Percentiles rank a stretch among this genome's conserved stretches.
phyloP scores from a whole-genome alignment of 2,797 vertebrate species.

The Lepilemur septentrionalis region DNA sequence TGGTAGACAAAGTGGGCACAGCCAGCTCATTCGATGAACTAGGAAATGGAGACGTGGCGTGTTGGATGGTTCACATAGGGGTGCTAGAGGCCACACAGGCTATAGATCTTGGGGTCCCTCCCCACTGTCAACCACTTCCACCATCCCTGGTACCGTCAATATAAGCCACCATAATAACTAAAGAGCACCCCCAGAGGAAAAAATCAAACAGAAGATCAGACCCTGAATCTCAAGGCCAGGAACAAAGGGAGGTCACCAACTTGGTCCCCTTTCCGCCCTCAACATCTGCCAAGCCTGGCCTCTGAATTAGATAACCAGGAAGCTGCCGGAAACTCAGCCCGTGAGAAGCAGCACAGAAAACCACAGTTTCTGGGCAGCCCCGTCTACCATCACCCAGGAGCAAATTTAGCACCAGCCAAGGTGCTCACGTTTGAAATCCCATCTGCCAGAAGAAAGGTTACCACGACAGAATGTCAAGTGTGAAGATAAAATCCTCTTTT shows the following conservation, averaged over 20 bases:
- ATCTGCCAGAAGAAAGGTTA: constrained; percentile 72
- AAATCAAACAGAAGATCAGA: background rate
- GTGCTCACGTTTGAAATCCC: constrained; percentile 62
- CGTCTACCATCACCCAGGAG: constrained; percentile 5
- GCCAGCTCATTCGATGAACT: background rate
- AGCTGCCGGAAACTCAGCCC: background rate
- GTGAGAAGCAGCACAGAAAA: constrained; percentile 35
- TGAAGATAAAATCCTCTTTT: constrained; percentile 53
- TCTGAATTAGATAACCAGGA: background rate
- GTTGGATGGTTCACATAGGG: background rate
- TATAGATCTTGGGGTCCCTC: background rate
- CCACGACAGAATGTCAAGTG: constrained; percentile 61
- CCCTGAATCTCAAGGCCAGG: background rate
- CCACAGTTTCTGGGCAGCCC: constrained; percentile 21
- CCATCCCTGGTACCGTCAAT: background rate
- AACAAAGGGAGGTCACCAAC: background rate
- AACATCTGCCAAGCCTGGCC: background rate
- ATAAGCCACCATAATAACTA: background rate
- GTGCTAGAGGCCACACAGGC: background rate
- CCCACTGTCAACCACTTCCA: background rate
- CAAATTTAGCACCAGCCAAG: constrained; percentile 73
- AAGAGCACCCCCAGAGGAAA: background rate
- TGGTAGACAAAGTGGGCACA: background rate
- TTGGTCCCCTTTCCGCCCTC: background rate
- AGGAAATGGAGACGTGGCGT: background rate